These are phyloP conservation scores for Gymnobelideus leadbeateri DNA, from an alignment of 2,113 vertebrate genomes.

Conservation along the genomic window DNA sequence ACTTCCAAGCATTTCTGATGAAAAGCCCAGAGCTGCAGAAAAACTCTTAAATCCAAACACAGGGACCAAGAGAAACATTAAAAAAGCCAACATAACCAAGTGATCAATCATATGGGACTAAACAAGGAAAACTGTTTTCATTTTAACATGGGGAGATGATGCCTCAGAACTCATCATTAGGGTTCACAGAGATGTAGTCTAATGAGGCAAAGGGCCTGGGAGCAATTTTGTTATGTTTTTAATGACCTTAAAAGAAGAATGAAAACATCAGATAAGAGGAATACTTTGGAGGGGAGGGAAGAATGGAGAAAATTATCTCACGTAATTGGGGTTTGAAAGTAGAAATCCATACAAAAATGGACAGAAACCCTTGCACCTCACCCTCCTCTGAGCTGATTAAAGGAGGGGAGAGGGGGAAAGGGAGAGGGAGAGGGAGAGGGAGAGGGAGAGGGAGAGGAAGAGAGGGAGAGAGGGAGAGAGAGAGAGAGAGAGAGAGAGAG, in stretches of 20 bases:
- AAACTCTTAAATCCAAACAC: background rate
- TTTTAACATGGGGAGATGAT: background rate
- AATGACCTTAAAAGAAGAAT: background rate
- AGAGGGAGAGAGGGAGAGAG: too few species aligned
- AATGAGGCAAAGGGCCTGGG: background rate
- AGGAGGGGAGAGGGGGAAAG: too few species aligned
- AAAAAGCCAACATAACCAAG: background rate
- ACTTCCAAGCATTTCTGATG: background rate
- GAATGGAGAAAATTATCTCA: too few species aligned
- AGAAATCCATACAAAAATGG: too few species aligned
- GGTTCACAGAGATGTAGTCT: too few species aligned
- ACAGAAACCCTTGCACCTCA: too few species aligned
- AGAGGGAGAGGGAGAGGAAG: background rate
- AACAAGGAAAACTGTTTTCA: background rate
- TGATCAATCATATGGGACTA: background rate
- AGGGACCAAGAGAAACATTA: background rate
- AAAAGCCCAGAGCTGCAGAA: background rate
- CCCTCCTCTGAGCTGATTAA: too few species aligned
- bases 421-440: background rate
- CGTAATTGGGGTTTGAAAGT: too few species aligned
- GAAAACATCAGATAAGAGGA: background rate
- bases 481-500: background rate
- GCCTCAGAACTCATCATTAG: background rate
- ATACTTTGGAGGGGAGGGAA: background rate
- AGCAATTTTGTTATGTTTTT: background rate